Evolutionary conservation across 2,113 vertebrate species (phyloP).

Genomic region (Gyps fulvus): DNA sequence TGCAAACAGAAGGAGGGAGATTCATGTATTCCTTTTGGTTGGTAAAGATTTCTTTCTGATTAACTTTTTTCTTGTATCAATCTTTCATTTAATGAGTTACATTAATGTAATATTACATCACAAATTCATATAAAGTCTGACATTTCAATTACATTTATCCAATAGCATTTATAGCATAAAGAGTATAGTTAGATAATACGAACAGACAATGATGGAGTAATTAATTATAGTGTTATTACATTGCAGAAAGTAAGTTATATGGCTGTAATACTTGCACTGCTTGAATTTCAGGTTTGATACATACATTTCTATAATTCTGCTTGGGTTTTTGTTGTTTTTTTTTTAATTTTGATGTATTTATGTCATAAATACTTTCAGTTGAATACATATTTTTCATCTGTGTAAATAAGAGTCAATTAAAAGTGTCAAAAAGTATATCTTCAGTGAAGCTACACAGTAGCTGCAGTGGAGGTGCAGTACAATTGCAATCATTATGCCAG

Average conservation of each 20-base stretch:
- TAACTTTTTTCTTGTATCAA: neutral
- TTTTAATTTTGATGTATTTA: neutral
- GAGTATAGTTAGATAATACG: neutral
- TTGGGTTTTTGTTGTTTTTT: no score
- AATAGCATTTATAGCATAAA: neutral
- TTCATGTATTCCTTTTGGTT: slow-evolving; percentile 2
- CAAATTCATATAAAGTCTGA: slow-evolving; percentile 9
- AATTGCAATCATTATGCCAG: neutral
- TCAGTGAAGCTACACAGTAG: neutral
- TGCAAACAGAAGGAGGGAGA: neutral
- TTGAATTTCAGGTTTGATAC: neutral
- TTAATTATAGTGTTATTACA: neutral
- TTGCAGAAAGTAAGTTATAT: neutral
- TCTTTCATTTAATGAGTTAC: neutral
- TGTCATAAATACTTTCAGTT: neutral
- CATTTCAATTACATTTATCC: slow-evolving; percentile 7
- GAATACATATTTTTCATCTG: neutral
- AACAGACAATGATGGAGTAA: neutral
- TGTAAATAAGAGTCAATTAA: neutral
- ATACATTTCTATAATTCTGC: neutral
- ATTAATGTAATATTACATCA: neutral
- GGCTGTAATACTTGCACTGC: neutral
- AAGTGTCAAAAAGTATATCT: neutral
- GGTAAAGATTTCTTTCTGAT: neutral
- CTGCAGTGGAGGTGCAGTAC: neutral